A percentile compares a stretch with the other conserved stretches of the same genome.
Conservation (phyloP, 1,140 invertebrate species). For the Macrocentrus cingulum region DNA sequence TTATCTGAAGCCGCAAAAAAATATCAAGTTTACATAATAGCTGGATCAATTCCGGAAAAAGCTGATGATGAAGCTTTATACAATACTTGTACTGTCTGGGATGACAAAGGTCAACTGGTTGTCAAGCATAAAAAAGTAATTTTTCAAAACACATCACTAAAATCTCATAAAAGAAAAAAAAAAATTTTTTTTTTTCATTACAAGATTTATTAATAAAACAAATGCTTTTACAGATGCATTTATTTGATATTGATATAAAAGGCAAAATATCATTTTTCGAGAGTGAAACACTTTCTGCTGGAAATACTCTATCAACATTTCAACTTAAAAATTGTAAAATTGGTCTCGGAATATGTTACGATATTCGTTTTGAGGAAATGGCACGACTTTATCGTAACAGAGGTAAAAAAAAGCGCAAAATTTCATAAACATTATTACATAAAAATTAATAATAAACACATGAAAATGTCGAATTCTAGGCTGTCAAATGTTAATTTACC, state of each 20-base stretch:
- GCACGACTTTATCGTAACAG: slow-evolving; percentile 78
- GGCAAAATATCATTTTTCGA: slow-evolving; percentile 92
- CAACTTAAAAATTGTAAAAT: slow-evolving; percentile 75
- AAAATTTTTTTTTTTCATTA: too few relatives aligned
- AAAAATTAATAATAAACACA: slow-evolving; percentile 29
- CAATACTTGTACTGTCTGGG: slow-evolving; percentile 91
- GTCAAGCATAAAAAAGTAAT: slow-evolving; percentile 73
- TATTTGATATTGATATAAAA: slow-evolving; percentile 95
- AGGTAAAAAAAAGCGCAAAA: slow-evolving; percentile 59
- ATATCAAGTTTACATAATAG: slow-evolving; percentile 80
- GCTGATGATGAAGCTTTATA: slow-evolving; percentile 69
- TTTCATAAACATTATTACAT: too few relatives aligned
- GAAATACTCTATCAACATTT: slow-evolving; percentile 76
- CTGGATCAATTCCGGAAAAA: slow-evolving; percentile 86
- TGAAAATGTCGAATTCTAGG: slow-evolving; percentile 59
- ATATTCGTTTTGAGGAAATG: slow-evolving; percentile 89
- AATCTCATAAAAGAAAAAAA: too few relatives aligned
- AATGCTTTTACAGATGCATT: slow-evolving; percentile 75
- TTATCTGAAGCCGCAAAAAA: slow-evolving; percentile 77
- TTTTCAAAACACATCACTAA: too few relatives aligned
- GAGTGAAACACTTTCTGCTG: slow-evolving; percentile 79
- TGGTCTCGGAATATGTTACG: slow-evolving; percentile 93
- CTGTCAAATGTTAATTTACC: slow-evolving; percentile 84
- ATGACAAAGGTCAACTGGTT: slow-evolving; percentile 74
- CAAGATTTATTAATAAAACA: too few relatives aligned